A percentile compares a stretch with the other conserved stretches of the same genome.
Conservation (phyloP, 2,113 vertebrate genomes). For the Saguinus imperator region DNA sequence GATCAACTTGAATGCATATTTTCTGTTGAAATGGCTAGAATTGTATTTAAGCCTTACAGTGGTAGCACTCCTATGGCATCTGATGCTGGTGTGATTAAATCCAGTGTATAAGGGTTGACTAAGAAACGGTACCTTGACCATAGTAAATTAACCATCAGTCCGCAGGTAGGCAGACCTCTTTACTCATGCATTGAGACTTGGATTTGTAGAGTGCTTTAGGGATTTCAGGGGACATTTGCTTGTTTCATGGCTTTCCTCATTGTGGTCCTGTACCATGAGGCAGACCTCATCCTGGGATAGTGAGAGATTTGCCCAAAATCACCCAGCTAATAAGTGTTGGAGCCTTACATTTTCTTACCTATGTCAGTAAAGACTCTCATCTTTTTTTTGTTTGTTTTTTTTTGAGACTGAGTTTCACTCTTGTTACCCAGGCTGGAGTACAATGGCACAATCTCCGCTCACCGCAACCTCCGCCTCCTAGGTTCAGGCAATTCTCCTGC, state of each 20-base stretch:
- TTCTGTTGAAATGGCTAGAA: not conserved
- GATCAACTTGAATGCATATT: not conserved
- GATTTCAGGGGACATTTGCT: not conserved
- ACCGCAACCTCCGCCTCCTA: no score
- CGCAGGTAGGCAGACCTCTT: not conserved
- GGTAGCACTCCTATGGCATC: not conserved
- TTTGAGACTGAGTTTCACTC: no score
- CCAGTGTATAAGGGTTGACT: not conserved
- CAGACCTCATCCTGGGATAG: not conserved
- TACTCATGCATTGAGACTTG: not conserved
- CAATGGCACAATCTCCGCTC: no score
- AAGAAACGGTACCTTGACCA: not conserved
- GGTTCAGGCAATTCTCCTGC: no score
- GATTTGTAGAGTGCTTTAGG: not conserved
- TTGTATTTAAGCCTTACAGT: not conserved
- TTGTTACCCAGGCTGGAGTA: no score
- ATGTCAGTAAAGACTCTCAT: not conserved
- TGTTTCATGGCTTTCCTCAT: not conserved
- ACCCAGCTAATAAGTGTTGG: not conserved
- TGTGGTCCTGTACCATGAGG: not conserved
- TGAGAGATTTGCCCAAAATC: not conserved
- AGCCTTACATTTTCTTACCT: not conserved
- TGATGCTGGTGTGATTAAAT: not conserved
- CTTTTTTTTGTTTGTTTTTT: no score
- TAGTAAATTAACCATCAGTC: not conserved